Evolutionary conservation across 2,797 vertebrate genomes (phyloP), one percentile per base, ranked within the genome.

Genomic region (Emys orbicularis): DNA sequence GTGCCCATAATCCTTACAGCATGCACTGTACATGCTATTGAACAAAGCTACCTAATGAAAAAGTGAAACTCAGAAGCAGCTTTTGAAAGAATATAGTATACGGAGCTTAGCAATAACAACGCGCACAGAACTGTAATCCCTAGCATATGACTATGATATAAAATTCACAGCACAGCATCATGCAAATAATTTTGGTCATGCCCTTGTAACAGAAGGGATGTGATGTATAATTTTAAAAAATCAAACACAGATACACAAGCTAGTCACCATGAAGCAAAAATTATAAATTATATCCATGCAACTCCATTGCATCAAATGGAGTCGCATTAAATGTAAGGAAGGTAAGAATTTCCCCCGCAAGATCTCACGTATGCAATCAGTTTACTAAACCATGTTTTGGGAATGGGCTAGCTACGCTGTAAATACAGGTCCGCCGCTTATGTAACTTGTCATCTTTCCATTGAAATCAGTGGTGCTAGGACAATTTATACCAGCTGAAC

Each of bases 1-100:
- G 0, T 81, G 50, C 50, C 37, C 0, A 0, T 56, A 59, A 16
- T 2, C 25, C 25, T 9, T 65, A 65, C 25, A 34, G 47, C 83
- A 83, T 6, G 88, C 59, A 19, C 47, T 47, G 8, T 93, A 82
- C 27, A 31, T 84, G 84, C 57, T 0, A 0, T 37, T 49, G 74
- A 95, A 59, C 41, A 54, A 29, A 52, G 21, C 41, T 23, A 41
- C 87, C 84, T 94, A 79, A 84, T 19, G 74, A 81, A 21, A 41
- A 53, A 79, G 44, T 50, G 54, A 53, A 72, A 80, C 84, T 59
- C 54, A 37, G 49, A 47, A 89, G 56, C 37, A 61, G 0, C 86
- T 91, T 89, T 84, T 52, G 86, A 34, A 93, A 84, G 44, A 29
- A 37, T 89, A 82, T 16, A 61, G 1, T n/a, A n/a, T 87, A 72